Conservation (phyloP, 2,888 invertebrate genomes). For the Microctonus hyperodae region DNA sequence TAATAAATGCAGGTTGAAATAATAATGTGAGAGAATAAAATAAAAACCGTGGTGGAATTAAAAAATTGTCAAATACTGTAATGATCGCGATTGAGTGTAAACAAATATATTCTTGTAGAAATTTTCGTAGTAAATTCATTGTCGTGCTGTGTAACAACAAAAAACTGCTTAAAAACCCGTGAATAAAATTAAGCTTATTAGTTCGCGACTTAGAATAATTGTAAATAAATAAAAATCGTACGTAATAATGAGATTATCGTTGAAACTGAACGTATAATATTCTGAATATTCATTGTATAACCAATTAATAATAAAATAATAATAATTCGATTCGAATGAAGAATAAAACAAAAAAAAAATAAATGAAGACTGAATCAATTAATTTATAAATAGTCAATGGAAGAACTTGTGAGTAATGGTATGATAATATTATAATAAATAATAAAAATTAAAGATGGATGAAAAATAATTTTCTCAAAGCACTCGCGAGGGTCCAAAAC, state of each 20-base stretch:
- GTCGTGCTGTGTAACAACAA: not conserved
- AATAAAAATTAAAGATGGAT: not conserved
- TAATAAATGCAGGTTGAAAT: not conserved
- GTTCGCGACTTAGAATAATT: not conserved
- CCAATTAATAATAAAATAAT: not conserved
- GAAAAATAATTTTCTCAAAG: not conserved
- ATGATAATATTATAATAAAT: not conserved
- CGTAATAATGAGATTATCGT: conserved; percentile 8
- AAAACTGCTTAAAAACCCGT: not conserved
- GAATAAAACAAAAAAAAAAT: conserved; percentile 8
- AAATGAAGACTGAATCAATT: conserved; percentile 15
- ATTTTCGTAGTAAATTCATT: conserved; percentile 42
- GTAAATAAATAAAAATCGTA: conserved; percentile 25
- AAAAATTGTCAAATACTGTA: not conserved
- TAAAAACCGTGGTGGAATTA: not conserved
- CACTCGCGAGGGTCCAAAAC: conserved; percentile 20
- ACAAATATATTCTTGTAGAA: conserved; percentile 54
- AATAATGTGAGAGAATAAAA: not conserved
- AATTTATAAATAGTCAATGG: conserved; percentile 10
- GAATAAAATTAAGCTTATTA: not conserved
- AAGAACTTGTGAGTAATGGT: not conserved
- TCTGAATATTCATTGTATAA: not conserved
- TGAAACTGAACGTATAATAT: conserved; percentile 29
- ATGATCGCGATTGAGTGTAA: conserved; percentile 19
- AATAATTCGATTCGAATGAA: conserved; percentile 8